phyloP scores from a whole-genome alignment of 2,888 invertebrate species.

The Hoplodrina ambigua region DNA sequence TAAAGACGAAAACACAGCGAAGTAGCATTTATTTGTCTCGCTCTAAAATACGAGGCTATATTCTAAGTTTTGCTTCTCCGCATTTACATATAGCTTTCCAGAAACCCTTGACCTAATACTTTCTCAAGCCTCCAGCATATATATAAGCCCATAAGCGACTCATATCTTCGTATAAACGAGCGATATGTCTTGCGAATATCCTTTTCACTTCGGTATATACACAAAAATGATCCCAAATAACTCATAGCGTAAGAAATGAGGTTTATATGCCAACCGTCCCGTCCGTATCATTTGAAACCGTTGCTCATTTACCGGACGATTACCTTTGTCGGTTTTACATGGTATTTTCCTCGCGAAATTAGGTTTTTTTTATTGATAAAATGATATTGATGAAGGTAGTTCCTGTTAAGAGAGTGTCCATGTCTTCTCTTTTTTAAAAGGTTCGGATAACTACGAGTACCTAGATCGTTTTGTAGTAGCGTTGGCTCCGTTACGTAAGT shows the following conservation, averaged over 20 bases:
- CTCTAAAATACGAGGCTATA: not conserved
- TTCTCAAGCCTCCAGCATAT: conserved; percentile 5
- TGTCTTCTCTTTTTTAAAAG: not conserved
- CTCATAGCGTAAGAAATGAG: conserved; percentile 36
- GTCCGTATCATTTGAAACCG: conserved; percentile 26
- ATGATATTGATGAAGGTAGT: not conserved
- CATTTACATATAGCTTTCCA: conserved; percentile 14
- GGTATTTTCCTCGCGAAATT: conserved; percentile 17
- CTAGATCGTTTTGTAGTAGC: too few relatives aligned
- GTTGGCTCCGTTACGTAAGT: too few relatives aligned
- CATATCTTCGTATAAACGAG: conserved; percentile 34
- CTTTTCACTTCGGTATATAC: conserved; percentile 24
- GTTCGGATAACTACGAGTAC: too few relatives aligned
- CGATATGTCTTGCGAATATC: conserved; percentile 39
- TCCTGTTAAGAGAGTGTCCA: not conserved
- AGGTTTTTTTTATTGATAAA: conserved; percentile 8
- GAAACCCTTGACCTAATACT: conserved; percentile 29
- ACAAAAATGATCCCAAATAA: conserved; percentile 33
- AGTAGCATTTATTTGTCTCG: not conserved
- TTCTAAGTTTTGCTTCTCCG: not conserved
- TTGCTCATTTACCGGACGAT: conserved; percentile 23
- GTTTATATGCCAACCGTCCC: conserved; percentile 10
- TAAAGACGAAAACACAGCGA: not conserved
- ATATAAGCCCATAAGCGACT: conserved; percentile 16
- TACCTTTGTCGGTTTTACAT: conserved; percentile 1